These are phyloP conservation scores for Liparis tanakae DNA, from an alignment of 2,797 vertebrate genomes.

Conservation along the genomic window DNA sequence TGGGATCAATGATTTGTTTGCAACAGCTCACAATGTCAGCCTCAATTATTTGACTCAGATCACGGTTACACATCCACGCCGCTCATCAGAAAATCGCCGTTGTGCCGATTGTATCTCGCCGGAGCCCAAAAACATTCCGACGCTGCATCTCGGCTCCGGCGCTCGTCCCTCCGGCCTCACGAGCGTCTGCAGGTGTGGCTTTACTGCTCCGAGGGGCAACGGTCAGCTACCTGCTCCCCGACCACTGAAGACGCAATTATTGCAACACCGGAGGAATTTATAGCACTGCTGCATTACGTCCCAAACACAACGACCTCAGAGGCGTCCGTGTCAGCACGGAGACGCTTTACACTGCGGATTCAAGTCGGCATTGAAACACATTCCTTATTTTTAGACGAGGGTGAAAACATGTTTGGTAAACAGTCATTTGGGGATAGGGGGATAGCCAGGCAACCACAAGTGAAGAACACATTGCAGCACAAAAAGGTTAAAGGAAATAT, in stretches of 20 bases:
- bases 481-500: neutral
- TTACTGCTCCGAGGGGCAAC: constrained; percentile 55
- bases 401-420: constrained; percentile 10
- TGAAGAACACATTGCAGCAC: constrained; percentile 1
- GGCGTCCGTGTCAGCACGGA: neutral
- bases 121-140: constrained; percentile 12
- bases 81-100: constrained; percentile 1
- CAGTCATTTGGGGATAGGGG: neutral
- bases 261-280: constrained; percentile 41
- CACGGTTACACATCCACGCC: neutral
- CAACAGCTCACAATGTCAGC: neutral
- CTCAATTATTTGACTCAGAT: neutral
- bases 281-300: constrained; percentile 29
- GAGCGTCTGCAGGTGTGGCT: constrained; percentile 60
- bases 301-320: constrained; percentile 17
- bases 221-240: constrained; percentile 49
- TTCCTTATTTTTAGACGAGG: constrained; percentile 10
- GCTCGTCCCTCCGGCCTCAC: constrained; percentile 31
- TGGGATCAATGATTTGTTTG: neutral
- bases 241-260: constrained; percentile 35
- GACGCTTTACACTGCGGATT: neutral
- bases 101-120: constrained; percentile 13
- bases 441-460: constrained; percentile 8
- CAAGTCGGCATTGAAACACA: neutral
- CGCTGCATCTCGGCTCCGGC: neutral